Percentiles rank a stretch among this genome's conserved stretches.
These are phyloP conservation scores for Stigmatopora nigra DNA, from an alignment of 2,113 vertebrate species.

Conservation along the genomic window DNA sequence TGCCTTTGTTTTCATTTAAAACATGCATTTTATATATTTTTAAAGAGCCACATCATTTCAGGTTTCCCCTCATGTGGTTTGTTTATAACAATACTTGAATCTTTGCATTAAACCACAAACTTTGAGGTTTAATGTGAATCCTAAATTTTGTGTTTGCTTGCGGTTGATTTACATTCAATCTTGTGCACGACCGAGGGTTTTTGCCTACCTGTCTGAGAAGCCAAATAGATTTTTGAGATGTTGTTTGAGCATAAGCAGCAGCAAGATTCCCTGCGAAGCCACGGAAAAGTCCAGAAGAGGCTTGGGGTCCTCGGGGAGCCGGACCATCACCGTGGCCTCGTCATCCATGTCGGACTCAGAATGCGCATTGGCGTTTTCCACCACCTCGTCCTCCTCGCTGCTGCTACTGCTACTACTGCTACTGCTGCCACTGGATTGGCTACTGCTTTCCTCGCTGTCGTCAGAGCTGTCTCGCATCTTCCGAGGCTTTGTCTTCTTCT, in stretches of 20 bases:
- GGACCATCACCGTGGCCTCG: conserved; percentile 83
- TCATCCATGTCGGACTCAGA: conserved; percentile 81
- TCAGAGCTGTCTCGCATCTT: conserved; percentile 71
- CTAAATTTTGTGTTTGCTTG: neutral
- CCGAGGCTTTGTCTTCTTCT: conserved; percentile 46
- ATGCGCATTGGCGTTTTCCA: conserved; percentile 67
- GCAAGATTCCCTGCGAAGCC: conserved; percentile 92
- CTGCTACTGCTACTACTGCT: conserved; percentile 15
- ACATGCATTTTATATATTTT: too few species aligned
- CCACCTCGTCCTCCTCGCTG: conserved; percentile 50
- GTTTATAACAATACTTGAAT: too few species aligned
- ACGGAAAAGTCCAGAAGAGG: conserved; percentile 94
- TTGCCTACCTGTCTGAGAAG: conserved; percentile 89
- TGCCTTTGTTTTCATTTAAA: too few species aligned
- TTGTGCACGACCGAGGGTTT: neutral
- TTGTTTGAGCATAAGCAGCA: conserved; percentile 93
- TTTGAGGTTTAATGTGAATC: neutral
- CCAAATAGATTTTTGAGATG: conserved; percentile 97
- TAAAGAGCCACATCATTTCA: too few species aligned
- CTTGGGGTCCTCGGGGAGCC: conserved; percentile 83
- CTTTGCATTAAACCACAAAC: too few species aligned
- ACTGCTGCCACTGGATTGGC: conserved; percentile 49
- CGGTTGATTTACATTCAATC: neutral
- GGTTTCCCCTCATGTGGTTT: too few species aligned
- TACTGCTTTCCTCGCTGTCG: conserved; percentile 59